Evolutionary conservation across 2,113 vertebrate species (phyloP), one percentile per base, ranked within the genome.

Genomic region (Empidonax alnorum): DNA sequence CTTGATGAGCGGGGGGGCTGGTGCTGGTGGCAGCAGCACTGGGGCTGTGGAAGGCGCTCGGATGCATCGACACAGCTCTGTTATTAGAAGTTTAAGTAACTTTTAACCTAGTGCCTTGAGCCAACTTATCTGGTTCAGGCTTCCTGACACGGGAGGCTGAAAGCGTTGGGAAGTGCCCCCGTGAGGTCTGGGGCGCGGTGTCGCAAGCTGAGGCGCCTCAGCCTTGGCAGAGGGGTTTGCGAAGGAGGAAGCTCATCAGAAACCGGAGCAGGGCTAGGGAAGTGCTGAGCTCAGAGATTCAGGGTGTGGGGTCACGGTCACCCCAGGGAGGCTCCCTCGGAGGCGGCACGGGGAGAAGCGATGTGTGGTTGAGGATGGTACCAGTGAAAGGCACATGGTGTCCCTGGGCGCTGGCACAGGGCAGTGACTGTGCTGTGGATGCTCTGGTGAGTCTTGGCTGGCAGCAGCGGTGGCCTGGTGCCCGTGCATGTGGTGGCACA

Each of bases 1-100:
- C 75, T 65, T 18, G 63, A 63, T 1, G 5, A 53, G 39, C 1
- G 25, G 7, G 53, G 20, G 33, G 78, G 24, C 41, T 27, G 62
- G n/a, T 41, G 71, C 41, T 0, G 0, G 20, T 49, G 55, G 42
- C 58, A 62, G 6, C 1, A 0, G 37, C 0, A 0, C 66, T 25
- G 59, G 75, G 42, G 25, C 3, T 1, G 0, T 0, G 0, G 9
- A 27, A 35, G 41, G 56, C 9, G 8, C 58, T 67, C 3, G 12
- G n/a, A 2, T 12, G 6, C 14, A 17, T 21, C 1, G 0, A 33
- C 59, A 24, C 33, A 15, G n/a, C 63, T 31, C 20, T 2, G 3
- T n/a, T 24, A 1, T 56, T 59, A n/a, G 24, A 14, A 49, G 23
- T 35, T 63, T 7, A 24, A 61, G 12, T 72, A 18, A 66, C 80